Evolutionary conservation across 1,140 invertebrate genomes (phyloP), one percentile per base, ranked within the genome.

Genomic region (Ostrea denselamellosa): DNA sequence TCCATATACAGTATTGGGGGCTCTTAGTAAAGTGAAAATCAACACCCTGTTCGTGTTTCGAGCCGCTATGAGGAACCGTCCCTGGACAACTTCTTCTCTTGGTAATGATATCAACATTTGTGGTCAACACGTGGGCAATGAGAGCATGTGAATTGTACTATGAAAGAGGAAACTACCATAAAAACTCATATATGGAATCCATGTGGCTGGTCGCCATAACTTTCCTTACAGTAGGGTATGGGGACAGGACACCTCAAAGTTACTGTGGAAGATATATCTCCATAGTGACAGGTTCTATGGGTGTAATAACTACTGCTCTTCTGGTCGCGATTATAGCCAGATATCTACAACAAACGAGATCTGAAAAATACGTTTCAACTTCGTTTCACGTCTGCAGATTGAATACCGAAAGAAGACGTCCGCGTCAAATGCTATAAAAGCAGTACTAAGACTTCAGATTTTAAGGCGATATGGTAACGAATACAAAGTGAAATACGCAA

Each of bases 121-220:
- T 94, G 0, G 89, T 93, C 17, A 91, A 91, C 19, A 92, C 89
- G n/a, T 94, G 94, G 94, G 90, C 92, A 14, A 93, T 94, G 89
- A 89, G 93, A 65, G 90, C 91, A 2, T 93, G 93, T 85, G 93
- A 93, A 71, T 86, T 90, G 34, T 92, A 92, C 77, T 93, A 93
- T 85, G 56, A 90, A 51, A 77, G 52, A 58, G 28, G 71, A 2
- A 83, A 77, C 34, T 71, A 71, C 8, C 52, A 88, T 28, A 86
- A 90, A 62, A 85, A 85, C 85, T 89, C 90, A 56, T 91, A 92
- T 84, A 58, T 92, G 8, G 91, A 94, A 77, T 91, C 93, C 8
- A 93, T 95, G 91, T 95, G 94, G 94, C 89, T 94, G 17, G 90
- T 93, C 1, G 93, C 94, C n/a, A 94, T 95, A 53, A 95, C 94